phyloP scores from a whole-genome alignment of 2,888 invertebrate species.

The Acanthococcus lagerstroemiae region DNA sequence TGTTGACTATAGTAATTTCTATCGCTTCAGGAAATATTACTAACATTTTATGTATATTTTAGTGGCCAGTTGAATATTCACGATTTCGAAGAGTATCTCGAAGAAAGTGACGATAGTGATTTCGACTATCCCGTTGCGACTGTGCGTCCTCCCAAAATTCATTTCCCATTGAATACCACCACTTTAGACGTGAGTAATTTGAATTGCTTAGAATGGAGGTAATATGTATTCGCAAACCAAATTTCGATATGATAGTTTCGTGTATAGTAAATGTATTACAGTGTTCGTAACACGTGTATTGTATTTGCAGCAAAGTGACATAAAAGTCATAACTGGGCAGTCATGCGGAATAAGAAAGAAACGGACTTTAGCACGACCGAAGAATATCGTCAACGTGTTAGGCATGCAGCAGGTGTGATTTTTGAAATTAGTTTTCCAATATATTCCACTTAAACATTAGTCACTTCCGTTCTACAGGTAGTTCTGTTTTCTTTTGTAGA shows the following conservation, averaged over 20 bases:
- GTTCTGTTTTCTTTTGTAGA: slow-evolving; percentile 12
- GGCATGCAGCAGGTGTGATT: slow-evolving; percentile 26
- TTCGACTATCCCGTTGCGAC: slow-evolving; percentile 19
- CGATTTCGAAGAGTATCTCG: slow-evolving; percentile 5
- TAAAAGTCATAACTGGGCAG: slow-evolving; percentile 45
- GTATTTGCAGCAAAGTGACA: slow-evolving; percentile 37
- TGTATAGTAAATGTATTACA: too few relatives aligned
- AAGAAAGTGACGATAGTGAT: slow-evolving; percentile 24
- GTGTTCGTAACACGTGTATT: background rate
- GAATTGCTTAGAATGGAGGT: too few relatives aligned
- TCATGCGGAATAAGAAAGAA: slow-evolving; percentile 22
- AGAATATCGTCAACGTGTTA: slow-evolving; percentile 22
- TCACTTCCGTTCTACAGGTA: background rate
- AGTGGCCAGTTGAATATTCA: slow-evolving; percentile 22
- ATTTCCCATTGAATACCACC: slow-evolving; percentile 11
- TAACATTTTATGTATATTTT: too few relatives aligned
- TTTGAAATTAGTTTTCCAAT: too few relatives aligned
- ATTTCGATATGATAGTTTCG: too few relatives aligned
- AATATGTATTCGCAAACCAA: too few relatives aligned
- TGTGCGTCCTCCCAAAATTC: slow-evolving; percentile 12
- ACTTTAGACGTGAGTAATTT: slow-evolving; percentile 12
- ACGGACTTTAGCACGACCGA: slow-evolving; percentile 17
- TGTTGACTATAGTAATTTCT: too few relatives aligned
- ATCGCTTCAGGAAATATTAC: too few relatives aligned
- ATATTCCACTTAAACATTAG: too few relatives aligned